These are phyloP conservation scores for Drosophila ogumai DNA, from an alignment of 1,140 invertebrate species.

Conservation along the genomic window DNA sequence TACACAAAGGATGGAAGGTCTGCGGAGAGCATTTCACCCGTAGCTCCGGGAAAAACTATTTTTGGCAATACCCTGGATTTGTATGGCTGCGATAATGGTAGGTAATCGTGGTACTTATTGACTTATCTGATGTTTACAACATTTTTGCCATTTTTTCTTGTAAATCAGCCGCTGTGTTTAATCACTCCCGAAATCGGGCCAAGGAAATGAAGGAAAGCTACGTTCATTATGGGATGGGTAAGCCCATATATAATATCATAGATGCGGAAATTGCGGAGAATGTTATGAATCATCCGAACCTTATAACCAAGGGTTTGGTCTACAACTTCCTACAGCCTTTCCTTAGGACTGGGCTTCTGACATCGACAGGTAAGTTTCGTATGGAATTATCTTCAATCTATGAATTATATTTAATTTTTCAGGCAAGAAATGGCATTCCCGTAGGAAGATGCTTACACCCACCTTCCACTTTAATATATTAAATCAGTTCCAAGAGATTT, in stretches of 20 bases:
- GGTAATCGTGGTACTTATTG: background rate
- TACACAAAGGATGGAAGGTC: conserved; percentile 42
- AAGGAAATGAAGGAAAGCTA: conserved; percentile 52
- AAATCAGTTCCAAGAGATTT: conserved; percentile 90
- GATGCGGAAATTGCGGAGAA: conserved; percentile 62
- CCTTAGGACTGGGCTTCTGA: conserved; percentile 88
- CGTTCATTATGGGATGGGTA: conserved; percentile 53
- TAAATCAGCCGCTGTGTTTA: conserved; percentile 43
- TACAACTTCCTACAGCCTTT: conserved; percentile 88
- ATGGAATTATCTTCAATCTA: background rate
- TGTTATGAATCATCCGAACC: conserved; percentile 57
- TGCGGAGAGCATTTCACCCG: conserved; percentile 49
- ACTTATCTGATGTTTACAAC: background rate
- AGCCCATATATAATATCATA: conserved; percentile 60
- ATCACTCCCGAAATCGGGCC: conserved; percentile 18
- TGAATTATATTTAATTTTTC: background rate
- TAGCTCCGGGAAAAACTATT: conserved; percentile 45
- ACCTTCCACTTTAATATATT: conserved; percentile 96
- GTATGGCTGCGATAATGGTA: conserved; percentile 54
- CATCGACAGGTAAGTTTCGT: conserved; percentile 86
- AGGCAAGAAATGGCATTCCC: conserved; percentile 90
- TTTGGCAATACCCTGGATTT: conserved; percentile 57
- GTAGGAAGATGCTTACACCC: conserved; percentile 93
- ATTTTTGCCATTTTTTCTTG: background rate
- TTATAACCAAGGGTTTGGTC: conserved; percentile 63